A percentile compares a stretch with the other conserved stretches of the same genome.
phyloP scores from a whole-genome alignment of 2,113 vertebrate genomes.

The Motacilla tschutschensis region DNA sequence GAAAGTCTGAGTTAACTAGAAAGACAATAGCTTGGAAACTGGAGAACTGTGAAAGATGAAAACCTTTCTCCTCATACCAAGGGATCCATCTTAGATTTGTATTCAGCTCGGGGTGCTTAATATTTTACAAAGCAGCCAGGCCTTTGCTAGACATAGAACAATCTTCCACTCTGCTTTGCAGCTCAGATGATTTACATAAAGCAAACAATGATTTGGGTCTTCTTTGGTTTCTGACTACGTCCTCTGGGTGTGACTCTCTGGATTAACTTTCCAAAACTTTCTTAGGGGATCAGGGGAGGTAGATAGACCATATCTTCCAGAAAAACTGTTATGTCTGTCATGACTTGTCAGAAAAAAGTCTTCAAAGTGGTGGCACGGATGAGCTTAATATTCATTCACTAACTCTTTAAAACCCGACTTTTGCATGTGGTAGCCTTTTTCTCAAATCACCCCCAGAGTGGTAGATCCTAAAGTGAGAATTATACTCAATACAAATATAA shows the following conservation, averaged over 20 bases:
- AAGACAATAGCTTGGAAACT: background rate
- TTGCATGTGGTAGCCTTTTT: background rate
- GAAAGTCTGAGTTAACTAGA: background rate
- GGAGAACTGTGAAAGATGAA: background rate
- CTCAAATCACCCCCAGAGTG: accelerated
- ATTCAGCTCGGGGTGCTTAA: background rate
- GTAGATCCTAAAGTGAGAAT: background rate
- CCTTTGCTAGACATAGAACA: background rate
- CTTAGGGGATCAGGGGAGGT: background rate
- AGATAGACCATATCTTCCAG: background rate
- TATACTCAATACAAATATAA: background rate
- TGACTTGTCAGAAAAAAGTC: background rate
- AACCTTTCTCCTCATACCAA: background rate
- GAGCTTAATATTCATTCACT: background rate
- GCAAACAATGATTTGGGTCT: background rate
- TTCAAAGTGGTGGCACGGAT: background rate
- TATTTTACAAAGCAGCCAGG: background rate
- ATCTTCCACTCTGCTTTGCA: background rate
- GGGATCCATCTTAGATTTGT: background rate
- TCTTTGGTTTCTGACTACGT: background rate
- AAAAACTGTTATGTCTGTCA: background rate
- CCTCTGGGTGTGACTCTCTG: background rate
- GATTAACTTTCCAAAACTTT: background rate
- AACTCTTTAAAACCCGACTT: background rate
- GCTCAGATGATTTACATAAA: background rate